Percentiles rank a stretch among this genome's conserved stretches.
Evolutionary conservation across 2,888 invertebrate species (phyloP).

Genomic region (Folsomia manolachei): DNA sequence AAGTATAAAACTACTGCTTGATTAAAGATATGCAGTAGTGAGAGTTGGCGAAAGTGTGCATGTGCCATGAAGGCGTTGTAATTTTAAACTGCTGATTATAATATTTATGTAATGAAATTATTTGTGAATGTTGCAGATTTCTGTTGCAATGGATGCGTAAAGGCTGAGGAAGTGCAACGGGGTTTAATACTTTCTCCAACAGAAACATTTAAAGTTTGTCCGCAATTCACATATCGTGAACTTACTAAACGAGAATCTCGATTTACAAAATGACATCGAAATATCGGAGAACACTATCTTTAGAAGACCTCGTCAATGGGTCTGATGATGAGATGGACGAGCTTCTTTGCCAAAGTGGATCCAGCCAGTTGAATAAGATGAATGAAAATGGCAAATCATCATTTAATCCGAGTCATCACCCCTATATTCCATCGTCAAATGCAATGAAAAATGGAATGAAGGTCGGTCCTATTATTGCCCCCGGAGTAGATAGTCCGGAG

Average conservation of each 20-base stretch:
- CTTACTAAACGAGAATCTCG: neutral
- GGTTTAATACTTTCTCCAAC: no score
- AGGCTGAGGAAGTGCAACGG: neutral
- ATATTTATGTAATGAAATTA: no score
- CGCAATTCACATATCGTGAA: no score
- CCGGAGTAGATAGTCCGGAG: conserved; percentile 36
- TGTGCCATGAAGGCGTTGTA: no score
- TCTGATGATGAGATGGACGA: conserved; percentile 49
- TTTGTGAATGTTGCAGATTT: neutral
- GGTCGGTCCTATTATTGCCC: conserved; percentile 32
- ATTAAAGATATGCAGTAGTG: no score
- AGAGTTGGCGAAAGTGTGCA: no score
- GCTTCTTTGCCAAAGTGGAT: conserved; percentile 31
- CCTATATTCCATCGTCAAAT: neutral
- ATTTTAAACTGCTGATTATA: no score
- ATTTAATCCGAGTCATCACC: neutral
- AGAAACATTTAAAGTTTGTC: no score
- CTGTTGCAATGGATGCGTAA: neutral
- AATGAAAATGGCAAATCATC: neutral
- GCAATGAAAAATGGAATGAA: conserved; percentile 5
- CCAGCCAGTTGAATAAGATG: neutral
- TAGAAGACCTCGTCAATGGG: conserved; percentile 45
- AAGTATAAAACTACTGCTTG: no score
- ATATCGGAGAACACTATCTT: conserved; percentile 44
- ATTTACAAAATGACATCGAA: conserved; percentile 37